Base-by-base conservation (phyloP, 2,888 invertebrate species). In the Parasteatoda lunata region DNA sequence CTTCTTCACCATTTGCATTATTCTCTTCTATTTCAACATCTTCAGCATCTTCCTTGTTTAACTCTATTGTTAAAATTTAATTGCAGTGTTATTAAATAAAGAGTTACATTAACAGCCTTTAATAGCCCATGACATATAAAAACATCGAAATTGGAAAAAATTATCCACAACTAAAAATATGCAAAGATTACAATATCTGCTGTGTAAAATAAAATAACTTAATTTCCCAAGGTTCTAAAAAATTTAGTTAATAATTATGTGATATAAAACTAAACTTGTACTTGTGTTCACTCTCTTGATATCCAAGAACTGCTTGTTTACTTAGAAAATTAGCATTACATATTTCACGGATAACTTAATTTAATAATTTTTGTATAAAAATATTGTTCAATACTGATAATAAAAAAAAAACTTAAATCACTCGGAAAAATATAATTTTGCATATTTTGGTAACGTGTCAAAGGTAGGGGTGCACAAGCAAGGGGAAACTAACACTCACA, bases 21-120 rank as follows among this genome's bases (percentile, higher is more conserved):
- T 80, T 77, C 85, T 85, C 48, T 79, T 75, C 79, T 11, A 8
- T 65, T 69, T 87, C 86, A 68, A 70, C 86, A 71, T 69, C 77
- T 69, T 77, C 73, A 81, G 77, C 49, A 69, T 87, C 88, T 83
- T 88, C 88, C 64, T 83, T 75, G 76, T 71, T 72, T 77, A 83
- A 70, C 76, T 88, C 88, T 88, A 82, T 77, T 88, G 79, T 88
- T 83, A 88, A 88, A 87, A 87, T 87, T 87, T 73, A 87, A 87
- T 81, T 72, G 81, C 77, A 84, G 84, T 66, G 70, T 87, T 87
- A 87, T 87, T 87, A 87, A 77, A 82, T 78, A 72, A 76, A 77
- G 84, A 75, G 86, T 71, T 15, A 79, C 70, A 87, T 80, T 70
- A 85, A 81, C 76, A 70, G 51, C 85, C 85, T 70, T 59, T 11